phyloP scores from a whole-genome alignment of 2,797 vertebrate species.

The Coregonus ussuriensis region DNA sequence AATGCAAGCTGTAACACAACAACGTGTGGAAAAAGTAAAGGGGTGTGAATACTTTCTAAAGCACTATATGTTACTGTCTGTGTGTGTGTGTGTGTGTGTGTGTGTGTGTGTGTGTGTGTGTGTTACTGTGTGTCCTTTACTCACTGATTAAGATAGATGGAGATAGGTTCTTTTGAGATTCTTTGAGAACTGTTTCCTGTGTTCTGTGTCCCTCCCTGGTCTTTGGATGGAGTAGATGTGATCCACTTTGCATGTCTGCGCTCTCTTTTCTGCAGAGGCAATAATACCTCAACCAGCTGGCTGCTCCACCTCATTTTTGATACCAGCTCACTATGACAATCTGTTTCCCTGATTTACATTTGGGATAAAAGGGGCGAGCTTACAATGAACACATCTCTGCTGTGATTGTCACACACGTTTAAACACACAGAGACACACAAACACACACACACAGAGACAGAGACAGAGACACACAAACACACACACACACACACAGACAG shows the following conservation, averaged over 20 bases:
- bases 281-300: slow-evolving; percentile 34
- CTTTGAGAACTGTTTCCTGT: no score
- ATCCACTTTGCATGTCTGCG: neutral
- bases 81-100: no score
- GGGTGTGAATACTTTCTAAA: no score
- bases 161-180: no score
- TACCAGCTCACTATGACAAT: slow-evolving; percentile 20
- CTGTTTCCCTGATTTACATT: slow-evolving; percentile 24
- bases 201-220: no score
- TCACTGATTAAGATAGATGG: no score
- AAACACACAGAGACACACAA: neutral
- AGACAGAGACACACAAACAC: neutral
- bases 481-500: neutral
- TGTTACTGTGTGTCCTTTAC: no score
- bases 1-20: no score
- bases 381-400: slow-evolving; percentile 28
- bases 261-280: slow-evolving; percentile 23
- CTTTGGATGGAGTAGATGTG: neutral
- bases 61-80: no score
- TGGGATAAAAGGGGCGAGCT: slow-evolving; percentile 29
- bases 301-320: slow-evolving; percentile 31
- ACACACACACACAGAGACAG: neutral
- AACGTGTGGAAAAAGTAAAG: no score
- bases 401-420: neutral
- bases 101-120: no score